These are phyloP conservation scores for Rhinoptilus africanus DNA, from an alignment of 2,113 vertebrate species.

Conservation along the genomic window DNA sequence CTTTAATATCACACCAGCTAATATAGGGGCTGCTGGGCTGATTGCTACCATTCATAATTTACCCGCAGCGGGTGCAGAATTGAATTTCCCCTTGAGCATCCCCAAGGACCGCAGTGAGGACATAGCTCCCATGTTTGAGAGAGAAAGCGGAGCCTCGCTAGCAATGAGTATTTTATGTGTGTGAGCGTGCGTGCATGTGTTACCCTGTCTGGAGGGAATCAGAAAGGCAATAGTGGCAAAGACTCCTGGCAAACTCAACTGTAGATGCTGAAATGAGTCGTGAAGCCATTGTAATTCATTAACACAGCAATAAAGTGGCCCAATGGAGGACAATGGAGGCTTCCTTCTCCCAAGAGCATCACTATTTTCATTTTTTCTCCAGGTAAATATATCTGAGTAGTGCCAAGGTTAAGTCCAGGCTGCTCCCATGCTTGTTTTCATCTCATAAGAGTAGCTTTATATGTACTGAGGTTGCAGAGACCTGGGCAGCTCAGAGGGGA, in stretches of 20 bases:
- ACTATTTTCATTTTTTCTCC: not conserved
- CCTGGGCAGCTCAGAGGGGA: not conserved
- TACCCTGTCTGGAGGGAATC: not conserved
- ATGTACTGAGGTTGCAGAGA: not conserved
- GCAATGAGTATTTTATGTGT: not conserved
- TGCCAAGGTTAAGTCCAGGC: not conserved
- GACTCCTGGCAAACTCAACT: not conserved
- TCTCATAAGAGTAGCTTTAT: not conserved
- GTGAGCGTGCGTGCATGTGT: not conserved
- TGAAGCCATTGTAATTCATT: not conserved
- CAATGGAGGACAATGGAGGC: not conserved
- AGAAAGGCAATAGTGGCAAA: not conserved
- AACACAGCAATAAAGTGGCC: not conserved
- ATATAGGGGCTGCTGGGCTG: not conserved
- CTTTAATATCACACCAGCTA: not conserved
- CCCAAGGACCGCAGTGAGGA: not conserved
- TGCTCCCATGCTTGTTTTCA: not conserved
- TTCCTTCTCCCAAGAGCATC: not conserved
- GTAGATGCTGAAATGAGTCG: not conserved
- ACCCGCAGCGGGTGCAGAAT: not conserved
- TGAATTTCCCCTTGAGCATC: not conserved
- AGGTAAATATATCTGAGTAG: not conserved
- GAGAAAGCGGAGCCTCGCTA: not conserved
- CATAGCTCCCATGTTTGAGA: not conserved
- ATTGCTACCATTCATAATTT: not conserved